Percentiles rank a stretch among this genome's conserved stretches.
Evolutionary conservation across 2,113 vertebrate species (phyloP).

Genomic region (Peromyscus leucopus): DNA sequence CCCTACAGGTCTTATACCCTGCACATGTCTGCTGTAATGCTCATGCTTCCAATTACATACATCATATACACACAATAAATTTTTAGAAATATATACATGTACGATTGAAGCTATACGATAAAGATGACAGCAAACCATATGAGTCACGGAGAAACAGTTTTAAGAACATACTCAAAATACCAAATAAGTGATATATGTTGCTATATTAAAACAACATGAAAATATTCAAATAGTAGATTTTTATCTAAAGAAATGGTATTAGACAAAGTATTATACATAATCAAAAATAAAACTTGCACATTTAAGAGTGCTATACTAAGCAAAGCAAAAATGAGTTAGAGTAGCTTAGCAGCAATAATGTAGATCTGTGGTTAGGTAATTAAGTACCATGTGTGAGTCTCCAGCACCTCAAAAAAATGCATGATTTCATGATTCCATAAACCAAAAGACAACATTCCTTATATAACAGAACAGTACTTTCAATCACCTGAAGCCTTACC

Average conservation of each 20-base stretch:
- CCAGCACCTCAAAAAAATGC: neutral
- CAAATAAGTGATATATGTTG: neutral
- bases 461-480: conserved; percentile 39
- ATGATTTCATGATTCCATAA: conserved; percentile 16
- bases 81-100: neutral
- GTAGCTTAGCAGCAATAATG: neutral
- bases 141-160: neutral
- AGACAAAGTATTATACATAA: neutral
- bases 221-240: conserved; percentile 56
- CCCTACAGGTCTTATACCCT: neutral
- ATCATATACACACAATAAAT: neutral
- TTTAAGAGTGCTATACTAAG: conserved; percentile 20
- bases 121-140: neutral
- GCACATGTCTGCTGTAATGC: neutral
- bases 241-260: conserved; percentile 24
- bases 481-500: conserved; percentile 86
- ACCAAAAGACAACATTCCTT: neutral
- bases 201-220: conserved; percentile 5
- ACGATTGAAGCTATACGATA: neutral
- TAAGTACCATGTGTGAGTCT: neutral
- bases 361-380: neutral
- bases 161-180: conserved; percentile 43
- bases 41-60: neutral
- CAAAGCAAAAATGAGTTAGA: conserved; percentile 56
- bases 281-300: conserved; percentile 39